Conservation (phyloP, 2,797 vertebrate genomes). For the Pseudocheirus occidentalis region DNA sequence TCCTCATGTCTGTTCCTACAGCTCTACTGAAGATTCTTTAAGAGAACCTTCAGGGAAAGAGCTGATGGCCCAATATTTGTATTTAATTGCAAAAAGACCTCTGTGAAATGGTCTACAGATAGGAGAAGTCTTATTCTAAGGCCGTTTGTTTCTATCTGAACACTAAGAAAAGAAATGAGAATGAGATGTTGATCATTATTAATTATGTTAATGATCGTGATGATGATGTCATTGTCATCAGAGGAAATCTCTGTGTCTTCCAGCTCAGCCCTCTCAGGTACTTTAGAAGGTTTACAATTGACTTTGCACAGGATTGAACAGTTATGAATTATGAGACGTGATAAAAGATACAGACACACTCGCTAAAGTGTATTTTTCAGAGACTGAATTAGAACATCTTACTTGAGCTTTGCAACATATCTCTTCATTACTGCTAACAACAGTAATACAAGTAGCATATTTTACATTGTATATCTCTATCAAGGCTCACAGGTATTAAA, state of each 20-base stretch:
- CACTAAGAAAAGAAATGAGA: not conserved
- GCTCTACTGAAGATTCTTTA: not conserved
- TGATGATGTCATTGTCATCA: no score
- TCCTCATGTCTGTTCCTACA: not conserved
- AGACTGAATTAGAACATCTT: not conserved
- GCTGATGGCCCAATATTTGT: not conserved
- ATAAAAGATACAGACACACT: not conserved
- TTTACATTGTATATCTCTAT: not conserved
- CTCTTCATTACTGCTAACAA: not conserved
- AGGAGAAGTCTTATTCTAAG: not conserved
- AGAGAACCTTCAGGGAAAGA: not conserved
- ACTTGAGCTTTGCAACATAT: not conserved
- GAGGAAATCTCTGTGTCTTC: not conserved
- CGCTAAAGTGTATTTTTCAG: not conserved
- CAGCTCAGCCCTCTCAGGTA: not conserved
- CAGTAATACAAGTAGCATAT: not conserved
- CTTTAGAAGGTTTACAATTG: not conserved
- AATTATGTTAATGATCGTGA: not conserved
- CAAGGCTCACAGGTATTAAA: not conserved
- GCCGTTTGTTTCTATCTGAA: not conserved
- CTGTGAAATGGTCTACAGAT: not conserved
- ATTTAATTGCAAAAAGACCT: not conserved
- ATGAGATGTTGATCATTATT: not conserved
- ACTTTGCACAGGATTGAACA: constrained; percentile 7
- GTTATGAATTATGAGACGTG: not conserved